Evolutionary conservation across 1,140 invertebrate species (phyloP), one percentile per base, ranked within the genome.

Genomic region (Drosophila melanogaster): DNA sequence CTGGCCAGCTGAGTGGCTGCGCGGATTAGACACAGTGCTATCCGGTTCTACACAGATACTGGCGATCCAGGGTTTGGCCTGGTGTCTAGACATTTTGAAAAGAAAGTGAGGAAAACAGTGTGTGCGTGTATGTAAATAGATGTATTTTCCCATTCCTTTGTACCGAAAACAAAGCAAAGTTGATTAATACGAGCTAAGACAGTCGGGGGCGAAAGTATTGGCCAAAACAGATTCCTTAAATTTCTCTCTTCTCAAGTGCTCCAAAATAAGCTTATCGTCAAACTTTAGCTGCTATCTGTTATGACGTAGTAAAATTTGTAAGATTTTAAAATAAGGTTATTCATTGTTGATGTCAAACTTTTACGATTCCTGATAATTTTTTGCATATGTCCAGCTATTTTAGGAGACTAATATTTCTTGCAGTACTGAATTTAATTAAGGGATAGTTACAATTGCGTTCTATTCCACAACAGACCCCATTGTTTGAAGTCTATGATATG

Each of bases 101-200:
- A 49, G 59, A 50, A 67, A 43, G 61, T 19, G 17, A 55, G 33
- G 37, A 70, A 33, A 55, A 70, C 62, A 30, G 15, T 70, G 17
- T 69, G 62, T 56, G 62, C 50, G 67, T 73, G 67, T 67, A 67
- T 54, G 55, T 76, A 67, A 46, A 37, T 74, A 56, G 33, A 72
- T 53, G 40, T 50, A 37, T 54, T 67, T 66, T 43, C 38, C 30
- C 46, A 61, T 55, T 74, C 53, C 51, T 64, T 65, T 75, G 50
- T 73, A 62, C 47, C 40, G 50, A 74, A 73, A 74, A 73, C 69
- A 74, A 74, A 74, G 69, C 69, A 74, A 54, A 74, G 66, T 59
- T 59, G 67, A 72, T 72, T 50, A 72, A 72, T 71, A 53, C 46
- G 38, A 38, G 54, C 54, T 14, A 15, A 44, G 26, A 46, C 58